Conservation (phyloP, 2,888 invertebrate genomes). For the Petrolisthes manimaculis region DNA sequence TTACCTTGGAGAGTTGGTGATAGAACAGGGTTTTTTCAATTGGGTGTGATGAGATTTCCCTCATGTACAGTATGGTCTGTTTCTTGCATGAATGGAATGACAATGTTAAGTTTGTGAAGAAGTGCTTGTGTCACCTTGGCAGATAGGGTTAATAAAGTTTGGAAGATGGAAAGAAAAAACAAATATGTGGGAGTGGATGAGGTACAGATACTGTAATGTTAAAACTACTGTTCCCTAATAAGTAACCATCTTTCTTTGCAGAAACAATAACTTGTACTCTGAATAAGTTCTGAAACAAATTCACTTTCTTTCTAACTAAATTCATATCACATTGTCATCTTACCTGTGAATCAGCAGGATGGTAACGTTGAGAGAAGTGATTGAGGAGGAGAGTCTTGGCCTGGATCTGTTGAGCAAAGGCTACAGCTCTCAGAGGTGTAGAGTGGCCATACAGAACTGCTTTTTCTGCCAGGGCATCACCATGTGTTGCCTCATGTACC, state of each 20-base stretch:
- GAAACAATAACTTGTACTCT: not conserved
- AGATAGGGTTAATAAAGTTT: no score
- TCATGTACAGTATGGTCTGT: no score
- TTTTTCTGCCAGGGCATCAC: slow-evolving; percentile 64
- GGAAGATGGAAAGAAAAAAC: no score
- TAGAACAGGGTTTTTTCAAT: no score
- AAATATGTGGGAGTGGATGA: no score
- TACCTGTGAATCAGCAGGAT: not conserved
- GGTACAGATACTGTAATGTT: no score
- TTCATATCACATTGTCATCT: not conserved
- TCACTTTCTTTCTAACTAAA: not conserved
- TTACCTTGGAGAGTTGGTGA: no score
- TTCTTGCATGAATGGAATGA: no score
- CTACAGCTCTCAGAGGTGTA: slow-evolving; percentile 71
- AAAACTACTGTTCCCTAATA: no score
- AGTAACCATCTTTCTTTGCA: not conserved
- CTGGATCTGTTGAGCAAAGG: slow-evolving; percentile 68
- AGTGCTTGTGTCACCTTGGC: no score
- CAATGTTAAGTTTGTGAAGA: no score
- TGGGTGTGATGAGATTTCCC: no score
- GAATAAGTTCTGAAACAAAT: not conserved
- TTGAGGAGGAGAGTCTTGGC: slow-evolving; percentile 70
- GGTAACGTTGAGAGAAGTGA: slow-evolving; percentile 71
- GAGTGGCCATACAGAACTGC: slow-evolving; percentile 71
- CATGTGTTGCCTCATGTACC: slow-evolving; percentile 71